phyloP scores from a whole-genome alignment of 2,888 invertebrate genomes.

The Lasioglossum malachurum region DNA sequence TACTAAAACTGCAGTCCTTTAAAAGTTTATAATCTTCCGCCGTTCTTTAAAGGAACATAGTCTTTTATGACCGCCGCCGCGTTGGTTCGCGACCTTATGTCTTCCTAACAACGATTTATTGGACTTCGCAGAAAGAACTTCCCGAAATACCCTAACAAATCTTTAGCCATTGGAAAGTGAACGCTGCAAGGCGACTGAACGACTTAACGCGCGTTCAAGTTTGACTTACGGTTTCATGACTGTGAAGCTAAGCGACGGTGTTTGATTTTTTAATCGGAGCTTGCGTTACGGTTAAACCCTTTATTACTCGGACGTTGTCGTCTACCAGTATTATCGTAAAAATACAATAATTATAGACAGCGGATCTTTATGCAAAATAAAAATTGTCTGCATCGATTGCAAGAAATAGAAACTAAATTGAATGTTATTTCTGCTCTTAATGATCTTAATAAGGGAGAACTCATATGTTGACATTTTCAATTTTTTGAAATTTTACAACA shows the following conservation, averaged over 20 bases:
- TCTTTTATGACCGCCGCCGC: constrained; percentile 10
- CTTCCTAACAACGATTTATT: constrained; percentile 32
- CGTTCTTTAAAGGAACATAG: constrained; percentile 9
- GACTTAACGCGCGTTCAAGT: not conserved
- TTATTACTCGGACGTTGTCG: too few species aligned
- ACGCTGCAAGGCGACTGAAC: not conserved
- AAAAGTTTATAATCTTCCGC: constrained; percentile 8
- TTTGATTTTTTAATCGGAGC: not conserved
- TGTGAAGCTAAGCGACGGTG: not conserved
- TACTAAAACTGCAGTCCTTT: constrained; percentile 2
- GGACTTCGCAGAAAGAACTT: not conserved
- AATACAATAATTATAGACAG: too few species aligned
- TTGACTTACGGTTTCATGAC: not conserved
- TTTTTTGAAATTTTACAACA: too few species aligned
- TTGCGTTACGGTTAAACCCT: too few species aligned
- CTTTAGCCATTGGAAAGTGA: constrained; percentile 2
- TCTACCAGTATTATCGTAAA: too few species aligned
- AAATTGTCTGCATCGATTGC: too few species aligned
- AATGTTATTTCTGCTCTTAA: too few species aligned
- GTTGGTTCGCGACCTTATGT: constrained; percentile 3
- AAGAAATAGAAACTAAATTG: too few species aligned
- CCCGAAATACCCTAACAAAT: not conserved
- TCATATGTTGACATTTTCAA: too few species aligned
- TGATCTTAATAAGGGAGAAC: too few species aligned
- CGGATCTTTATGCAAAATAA: too few species aligned